Percentiles rank a stretch among this genome's conserved stretches.
Evolutionary conservation across 2,888 invertebrate genomes (phyloP).

Genomic region (Anticlea derivata): DNA sequence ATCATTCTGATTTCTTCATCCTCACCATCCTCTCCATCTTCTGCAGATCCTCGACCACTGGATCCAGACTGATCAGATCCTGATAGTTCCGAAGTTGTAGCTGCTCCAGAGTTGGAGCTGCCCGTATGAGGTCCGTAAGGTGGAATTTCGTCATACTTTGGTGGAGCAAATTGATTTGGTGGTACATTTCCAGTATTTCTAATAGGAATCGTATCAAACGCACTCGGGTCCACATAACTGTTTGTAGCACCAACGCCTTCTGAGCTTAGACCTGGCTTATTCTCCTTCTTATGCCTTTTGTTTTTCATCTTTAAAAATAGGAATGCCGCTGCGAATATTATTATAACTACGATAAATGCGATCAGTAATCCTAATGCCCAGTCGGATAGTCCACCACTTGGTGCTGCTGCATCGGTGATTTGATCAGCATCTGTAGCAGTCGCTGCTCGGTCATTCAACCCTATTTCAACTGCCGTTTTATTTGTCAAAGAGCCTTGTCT

Average conservation of each 20-base stretch:
- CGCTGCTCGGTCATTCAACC: constrained; percentile 87
- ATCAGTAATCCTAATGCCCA: constrained; percentile 95
- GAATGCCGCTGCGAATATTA: constrained; percentile 93
- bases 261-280: constrained; percentile 89
- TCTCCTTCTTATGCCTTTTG: constrained; percentile 90
- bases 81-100: constrained; percentile 94
- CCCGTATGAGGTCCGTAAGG: constrained; percentile 92
- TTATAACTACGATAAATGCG: constrained; percentile 90
- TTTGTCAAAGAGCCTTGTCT: constrained; percentile 93
- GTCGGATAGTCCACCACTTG: constrained; percentile 89
- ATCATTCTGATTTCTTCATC: constrained; percentile 99
- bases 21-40: constrained; percentile 95
- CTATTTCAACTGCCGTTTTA: constrained; percentile 93
- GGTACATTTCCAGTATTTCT: constrained; percentile 85
- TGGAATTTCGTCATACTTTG: constrained; percentile 95
- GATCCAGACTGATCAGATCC: constrained; percentile 98
- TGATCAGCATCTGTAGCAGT: constrained; percentile 57
- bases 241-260: constrained; percentile 91
- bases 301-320: constrained; percentile 93
- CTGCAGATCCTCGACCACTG: constrained; percentile 97
- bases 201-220: constrained; percentile 95
- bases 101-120: constrained; percentile 90
- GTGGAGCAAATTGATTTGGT: constrained; percentile 91
- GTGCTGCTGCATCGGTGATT: constrained; percentile 82
- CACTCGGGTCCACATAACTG: constrained; percentile 94